Evolutionary conservation across 1,140 invertebrate species (phyloP).

Genomic region (Lepidurus apus): DNA sequence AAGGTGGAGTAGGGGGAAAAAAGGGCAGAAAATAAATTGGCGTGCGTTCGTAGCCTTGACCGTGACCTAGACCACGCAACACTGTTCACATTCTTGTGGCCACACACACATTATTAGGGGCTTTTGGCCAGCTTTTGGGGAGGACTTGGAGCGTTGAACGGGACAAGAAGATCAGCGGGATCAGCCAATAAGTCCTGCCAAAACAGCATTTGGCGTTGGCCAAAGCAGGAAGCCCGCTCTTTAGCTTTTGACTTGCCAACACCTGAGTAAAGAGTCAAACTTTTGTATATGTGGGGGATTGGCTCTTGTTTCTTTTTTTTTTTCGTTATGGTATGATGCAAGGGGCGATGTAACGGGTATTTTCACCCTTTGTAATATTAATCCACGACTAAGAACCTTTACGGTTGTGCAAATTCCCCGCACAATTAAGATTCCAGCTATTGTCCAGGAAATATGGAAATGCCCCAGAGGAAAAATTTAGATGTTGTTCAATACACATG

Average conservation of each 20-base stretch:
- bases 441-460: too few species aligned
- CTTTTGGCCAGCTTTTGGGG: background rate
- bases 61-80: conserved; percentile 12
- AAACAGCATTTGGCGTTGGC: conserved; percentile 2
- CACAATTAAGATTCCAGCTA: too few species aligned
- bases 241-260: background rate
- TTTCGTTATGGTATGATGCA: too few species aligned
- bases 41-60: conserved; percentile 17
- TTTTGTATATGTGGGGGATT: background rate
- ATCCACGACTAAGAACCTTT: too few species aligned
- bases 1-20: background rate
- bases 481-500: too few species aligned
- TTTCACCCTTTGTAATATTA: too few species aligned
- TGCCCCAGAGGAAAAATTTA: too few species aligned
- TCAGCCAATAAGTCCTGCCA: conserved; percentile 21
- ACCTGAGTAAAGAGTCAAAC: background rate
- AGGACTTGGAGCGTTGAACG: background rate
- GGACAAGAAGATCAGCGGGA: background rate
- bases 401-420: too few species aligned
- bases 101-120: background rate
- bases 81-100: background rate
- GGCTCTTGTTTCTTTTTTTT: background rate
- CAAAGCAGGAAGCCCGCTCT: background rate
- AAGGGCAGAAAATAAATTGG: background rate
- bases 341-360: too few species aligned